phyloP scores from a whole-genome alignment of 2,797 vertebrate species.

The Simalia tracyae region DNA sequence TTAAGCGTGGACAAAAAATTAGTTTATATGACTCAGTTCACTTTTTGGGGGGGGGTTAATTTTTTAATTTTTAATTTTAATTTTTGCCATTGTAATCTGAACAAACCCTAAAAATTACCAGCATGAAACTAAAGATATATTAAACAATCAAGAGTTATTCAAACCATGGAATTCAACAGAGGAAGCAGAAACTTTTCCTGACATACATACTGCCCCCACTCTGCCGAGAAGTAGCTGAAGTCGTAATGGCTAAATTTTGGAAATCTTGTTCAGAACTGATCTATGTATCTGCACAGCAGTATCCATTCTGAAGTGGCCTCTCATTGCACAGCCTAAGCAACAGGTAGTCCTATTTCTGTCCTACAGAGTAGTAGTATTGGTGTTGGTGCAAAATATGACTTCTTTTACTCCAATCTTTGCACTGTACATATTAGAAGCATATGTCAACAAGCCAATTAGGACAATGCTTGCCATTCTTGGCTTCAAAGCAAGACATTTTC shows the following conservation, averaged over 20 bases:
- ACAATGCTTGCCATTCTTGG: background rate
- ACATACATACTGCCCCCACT: no score
- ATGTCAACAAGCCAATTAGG: background rate
- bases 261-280: background rate
- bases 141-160: background rate
- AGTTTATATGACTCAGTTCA: no score
- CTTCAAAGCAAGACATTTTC: background rate
- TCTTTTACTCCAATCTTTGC: background rate
- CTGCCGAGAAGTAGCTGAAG: background rate
- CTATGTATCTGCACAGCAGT: background rate
- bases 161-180: background rate
- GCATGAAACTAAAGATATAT: background rate
- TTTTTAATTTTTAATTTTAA: no score
- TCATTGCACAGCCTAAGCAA: background rate
- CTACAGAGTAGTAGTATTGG: background rate
- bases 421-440: background rate
- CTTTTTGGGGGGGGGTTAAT: no score
- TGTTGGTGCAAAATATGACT: background rate
- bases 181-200: background rate
- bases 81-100: background rate
- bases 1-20: no score
- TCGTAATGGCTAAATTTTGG: background rate
- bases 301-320: background rate
- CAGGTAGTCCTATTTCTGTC: no score
- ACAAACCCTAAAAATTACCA: background rate